Evolutionary conservation across 1,140 invertebrate species (phyloP).

Genomic region (Ceratosolen solmsi): DNA sequence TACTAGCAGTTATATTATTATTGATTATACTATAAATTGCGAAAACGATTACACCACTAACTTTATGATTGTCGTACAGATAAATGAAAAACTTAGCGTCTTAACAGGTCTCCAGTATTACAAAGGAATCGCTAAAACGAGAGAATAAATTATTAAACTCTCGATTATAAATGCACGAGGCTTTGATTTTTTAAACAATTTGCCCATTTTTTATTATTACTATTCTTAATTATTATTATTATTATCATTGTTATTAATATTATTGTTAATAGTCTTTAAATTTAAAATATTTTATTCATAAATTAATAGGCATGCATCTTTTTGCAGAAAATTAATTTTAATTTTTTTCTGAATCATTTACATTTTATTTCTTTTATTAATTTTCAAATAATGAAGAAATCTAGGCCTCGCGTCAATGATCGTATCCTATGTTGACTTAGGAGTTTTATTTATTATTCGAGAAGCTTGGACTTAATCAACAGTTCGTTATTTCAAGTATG

Average conservation of each 20-base stretch:
- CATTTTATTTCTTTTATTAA: not conserved
- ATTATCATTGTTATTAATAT: no score
- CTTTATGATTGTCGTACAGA: constrained; percentile 41
- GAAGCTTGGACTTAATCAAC: not conserved
- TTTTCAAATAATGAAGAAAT: not conserved
- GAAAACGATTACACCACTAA: constrained; percentile 20
- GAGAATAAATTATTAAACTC: constrained; percentile 4
- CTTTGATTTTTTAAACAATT: constrained; percentile 5
- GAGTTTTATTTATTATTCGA: not conserved
- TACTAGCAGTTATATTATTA: constrained; percentile 29
- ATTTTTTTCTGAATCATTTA: not conserved
- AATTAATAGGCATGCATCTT: not conserved
- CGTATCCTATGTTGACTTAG: not conserved
- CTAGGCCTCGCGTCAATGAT: not conserved
- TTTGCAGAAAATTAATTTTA: not conserved
- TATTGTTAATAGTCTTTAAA: no score
- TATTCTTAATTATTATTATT: not conserved
- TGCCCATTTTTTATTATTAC: not conserved
- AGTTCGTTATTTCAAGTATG: not conserved
- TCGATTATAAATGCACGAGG: constrained; percentile 1
- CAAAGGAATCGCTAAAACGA: constrained; percentile 18
- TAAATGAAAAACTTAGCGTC: constrained; percentile 20
- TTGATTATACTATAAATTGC: constrained; percentile 38
- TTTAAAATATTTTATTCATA: not conserved
- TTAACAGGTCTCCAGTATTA: constrained; percentile 43